Evolutionary conservation across 2,888 invertebrate genomes (phyloP), one percentile per base, ranked within the genome.

Genomic region (Abscondita cerata): DNA sequence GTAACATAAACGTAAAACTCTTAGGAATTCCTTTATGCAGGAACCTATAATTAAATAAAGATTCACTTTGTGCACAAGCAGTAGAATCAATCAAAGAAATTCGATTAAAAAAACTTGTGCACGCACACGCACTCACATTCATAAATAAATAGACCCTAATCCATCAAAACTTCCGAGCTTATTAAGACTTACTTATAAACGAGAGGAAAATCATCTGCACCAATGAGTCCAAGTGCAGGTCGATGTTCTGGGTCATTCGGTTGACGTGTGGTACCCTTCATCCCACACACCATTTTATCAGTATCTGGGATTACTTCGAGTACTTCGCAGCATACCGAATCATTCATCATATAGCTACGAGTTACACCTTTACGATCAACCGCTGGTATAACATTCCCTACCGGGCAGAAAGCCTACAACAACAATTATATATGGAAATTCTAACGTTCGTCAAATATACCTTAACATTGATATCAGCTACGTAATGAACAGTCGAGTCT

Each of bases 261-360:
- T 65, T 86, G 84, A 74, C 89, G 84, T 71, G 90, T 86, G 70
- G 88, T 83, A 66, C 91, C 91, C 81, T 92, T 90, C 92, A 94
- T 92, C 80, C 93, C 92, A 80, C 92, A 88, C 73, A 91, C 89
- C 83, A 95, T 88, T 84, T 93, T 93, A 83, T 93, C 93, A 55
- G 91, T 89, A 80, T 93, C 93, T 47, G 91, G 89, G 78, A 91
- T 91, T 67, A 93, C 90, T 85, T 92, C 93, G 74, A 93, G 85
- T 52, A 94, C 90, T 84, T 93, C 93, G 81, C 93, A 93, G 85
- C 93, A 91, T 61, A 95, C 89, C 73, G 89, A 89, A 83, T 94
- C 93, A 84, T 91, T 91, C 81, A 87, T 86, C 81, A 89, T 87
- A 85, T 90, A 93, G 81, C 86, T 86, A 80, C 91, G 88, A 79